Evolutionary conservation across 2,888 invertebrate genomes (phyloP).

Genomic region (Schizaphis graminum): DNA sequence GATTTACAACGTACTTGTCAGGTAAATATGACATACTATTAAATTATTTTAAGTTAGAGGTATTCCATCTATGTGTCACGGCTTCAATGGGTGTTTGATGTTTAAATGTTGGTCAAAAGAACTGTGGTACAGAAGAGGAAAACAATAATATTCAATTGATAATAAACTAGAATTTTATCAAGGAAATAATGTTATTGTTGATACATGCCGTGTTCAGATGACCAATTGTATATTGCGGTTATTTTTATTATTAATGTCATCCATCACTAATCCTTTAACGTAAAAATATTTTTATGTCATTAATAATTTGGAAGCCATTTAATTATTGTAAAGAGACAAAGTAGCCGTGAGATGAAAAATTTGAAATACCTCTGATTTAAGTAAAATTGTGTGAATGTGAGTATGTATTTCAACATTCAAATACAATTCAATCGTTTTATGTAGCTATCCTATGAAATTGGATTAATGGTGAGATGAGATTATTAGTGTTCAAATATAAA

Average conservation of each 20-base stretch:
- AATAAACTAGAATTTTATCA: background rate
- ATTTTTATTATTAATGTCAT: background rate
- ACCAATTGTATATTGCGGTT: background rate
- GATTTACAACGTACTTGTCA: constrained; percentile 96
- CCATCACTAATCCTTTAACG: background rate
- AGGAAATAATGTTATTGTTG: background rate
- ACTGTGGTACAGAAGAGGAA: background rate
- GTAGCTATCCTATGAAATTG: constrained; percentile 61
- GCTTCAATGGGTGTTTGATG: background rate
- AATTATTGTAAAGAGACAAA: background rate
- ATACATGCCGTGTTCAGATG: background rate
- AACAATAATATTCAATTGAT: background rate
- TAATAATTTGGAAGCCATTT: background rate
- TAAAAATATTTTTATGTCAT: background rate
- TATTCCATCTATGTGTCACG: background rate
- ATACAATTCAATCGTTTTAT: constrained; percentile 36
- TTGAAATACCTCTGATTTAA: constrained; percentile 3
- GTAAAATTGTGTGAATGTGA: background rate
- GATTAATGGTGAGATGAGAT: constrained; percentile 59
- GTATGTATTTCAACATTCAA: constrained; percentile 17
- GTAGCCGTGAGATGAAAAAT: background rate
- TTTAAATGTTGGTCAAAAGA: background rate
- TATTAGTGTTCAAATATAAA: constrained; percentile 5
- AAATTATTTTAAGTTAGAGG: background rate
- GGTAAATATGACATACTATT: constrained; percentile 73